phyloP scores from a whole-genome alignment of 2,888 invertebrate genomes.

The Eupsilia transversa region DNA sequence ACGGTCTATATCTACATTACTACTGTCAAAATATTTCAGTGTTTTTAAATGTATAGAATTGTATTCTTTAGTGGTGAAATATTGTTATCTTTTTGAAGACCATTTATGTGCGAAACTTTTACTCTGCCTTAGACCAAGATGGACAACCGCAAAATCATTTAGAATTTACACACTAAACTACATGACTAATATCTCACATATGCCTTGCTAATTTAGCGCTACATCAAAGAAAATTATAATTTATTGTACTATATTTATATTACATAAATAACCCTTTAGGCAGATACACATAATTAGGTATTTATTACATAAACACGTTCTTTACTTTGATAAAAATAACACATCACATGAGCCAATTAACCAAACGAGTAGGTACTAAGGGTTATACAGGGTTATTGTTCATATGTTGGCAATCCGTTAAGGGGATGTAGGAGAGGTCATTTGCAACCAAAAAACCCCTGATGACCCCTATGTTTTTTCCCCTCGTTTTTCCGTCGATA shows the following conservation, averaged over 20 bases:
- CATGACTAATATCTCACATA: constrained; percentile 2
- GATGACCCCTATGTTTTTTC: no score
- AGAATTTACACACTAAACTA: neutral
- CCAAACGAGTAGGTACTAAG: neutral
- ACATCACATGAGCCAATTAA: neutral
- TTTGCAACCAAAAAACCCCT: no score
- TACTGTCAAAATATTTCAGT: constrained; percentile 23
- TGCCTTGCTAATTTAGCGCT: constrained; percentile 1
- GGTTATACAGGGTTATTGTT: neutral
- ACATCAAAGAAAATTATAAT: constrained; percentile 27
- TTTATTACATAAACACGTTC: constrained; percentile 17
- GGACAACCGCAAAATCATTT: neutral
- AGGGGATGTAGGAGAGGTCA: no score
- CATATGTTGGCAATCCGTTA: no score
- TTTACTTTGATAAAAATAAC: constrained; percentile 8
- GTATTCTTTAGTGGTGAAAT: neutral
- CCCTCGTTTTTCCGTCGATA: constrained; percentile 24
- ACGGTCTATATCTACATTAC: neutral
- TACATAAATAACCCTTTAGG: constrained; percentile 9
- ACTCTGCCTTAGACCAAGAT: neutral
- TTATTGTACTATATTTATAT: constrained; percentile 26
- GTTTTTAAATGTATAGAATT: neutral
- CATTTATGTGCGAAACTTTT: neutral
- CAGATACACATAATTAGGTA: neutral
- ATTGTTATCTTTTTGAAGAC: neutral